Evolutionary conservation across 2,113 vertebrate genomes (phyloP).

Genomic region (Nothoprocta perdicaria): DNA sequence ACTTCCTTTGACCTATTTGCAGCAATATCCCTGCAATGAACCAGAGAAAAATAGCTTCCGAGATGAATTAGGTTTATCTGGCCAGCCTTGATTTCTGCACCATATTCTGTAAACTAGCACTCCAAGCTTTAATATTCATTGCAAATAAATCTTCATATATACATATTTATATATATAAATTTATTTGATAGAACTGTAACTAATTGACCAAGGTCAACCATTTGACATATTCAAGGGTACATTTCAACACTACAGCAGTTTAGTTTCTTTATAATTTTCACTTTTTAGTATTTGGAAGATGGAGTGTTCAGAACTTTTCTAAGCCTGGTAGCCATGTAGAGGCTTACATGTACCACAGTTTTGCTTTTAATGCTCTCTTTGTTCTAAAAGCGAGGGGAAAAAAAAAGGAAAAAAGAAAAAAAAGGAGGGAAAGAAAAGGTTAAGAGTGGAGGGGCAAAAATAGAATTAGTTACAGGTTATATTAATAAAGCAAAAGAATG

Average conservation of each 20-base stretch:
- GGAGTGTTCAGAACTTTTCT: neutral
- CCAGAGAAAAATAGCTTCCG: neutral
- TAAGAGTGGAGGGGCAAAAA: neutral
- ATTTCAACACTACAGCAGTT: neutral
- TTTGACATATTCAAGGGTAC: neutral
- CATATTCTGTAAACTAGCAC: neutral
- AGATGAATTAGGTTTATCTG: neutral
- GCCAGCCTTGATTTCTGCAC: neutral
- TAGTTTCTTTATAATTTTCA: too few species aligned
- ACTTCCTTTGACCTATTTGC: neutral
- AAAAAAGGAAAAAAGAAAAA: neutral
- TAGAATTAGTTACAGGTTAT: neutral
- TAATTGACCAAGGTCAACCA: neutral
- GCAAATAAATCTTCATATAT: neutral
- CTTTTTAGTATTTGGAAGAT: neutral
- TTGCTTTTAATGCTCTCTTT: neutral
- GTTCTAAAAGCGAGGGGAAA: neutral
- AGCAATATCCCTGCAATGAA: neutral
- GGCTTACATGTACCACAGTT: neutral
- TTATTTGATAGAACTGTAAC: neutral
- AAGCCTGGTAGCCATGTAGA: neutral
- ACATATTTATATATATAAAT: neutral
- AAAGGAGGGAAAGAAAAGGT: neutral
- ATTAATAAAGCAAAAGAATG: neutral
- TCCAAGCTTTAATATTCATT: neutral